Conservation (phyloP, 2,113 vertebrate genomes). For the Ctenodactylus gundi region DNA sequence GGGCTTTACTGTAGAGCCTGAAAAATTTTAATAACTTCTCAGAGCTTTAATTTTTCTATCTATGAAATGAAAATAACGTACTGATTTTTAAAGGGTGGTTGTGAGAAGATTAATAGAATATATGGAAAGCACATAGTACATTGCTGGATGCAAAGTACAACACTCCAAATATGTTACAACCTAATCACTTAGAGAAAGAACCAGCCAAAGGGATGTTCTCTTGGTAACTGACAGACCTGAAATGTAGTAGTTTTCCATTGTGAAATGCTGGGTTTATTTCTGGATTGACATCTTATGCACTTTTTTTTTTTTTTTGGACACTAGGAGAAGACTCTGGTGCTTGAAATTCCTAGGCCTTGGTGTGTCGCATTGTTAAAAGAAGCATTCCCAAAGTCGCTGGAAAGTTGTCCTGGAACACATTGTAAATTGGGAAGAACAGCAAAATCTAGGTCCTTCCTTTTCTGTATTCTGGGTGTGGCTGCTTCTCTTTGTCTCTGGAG, state of each 20-base stretch:
- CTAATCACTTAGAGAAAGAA: not conserved
- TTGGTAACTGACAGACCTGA: not conserved
- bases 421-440: not conserved
- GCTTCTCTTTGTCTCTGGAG: slow-evolving; percentile 14
- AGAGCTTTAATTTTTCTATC: not conserved
- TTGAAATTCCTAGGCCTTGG: not conserved
- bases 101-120: not conserved
- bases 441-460: slow-evolving; percentile 56
- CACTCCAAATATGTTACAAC: not conserved
- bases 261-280: not conserved
- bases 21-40: not conserved
- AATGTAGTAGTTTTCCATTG: not conserved
- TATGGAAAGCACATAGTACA: not conserved
- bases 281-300: no score
- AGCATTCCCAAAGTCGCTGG: not conserved
- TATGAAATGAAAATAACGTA: not conserved
- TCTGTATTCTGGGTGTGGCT: slow-evolving; percentile 31
- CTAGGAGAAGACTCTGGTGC: not conserved
- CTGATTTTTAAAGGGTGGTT: not conserved
- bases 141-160: not conserved
- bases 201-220: not conserved
- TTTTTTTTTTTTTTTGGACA: not conserved
- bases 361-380: not conserved
- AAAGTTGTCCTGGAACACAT: not conserved
- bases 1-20: not conserved